Evolutionary conservation across 1,140 invertebrate species (phyloP), one percentile per base, ranked within the genome.

Genomic region (Trichoplusia ni): DNA sequence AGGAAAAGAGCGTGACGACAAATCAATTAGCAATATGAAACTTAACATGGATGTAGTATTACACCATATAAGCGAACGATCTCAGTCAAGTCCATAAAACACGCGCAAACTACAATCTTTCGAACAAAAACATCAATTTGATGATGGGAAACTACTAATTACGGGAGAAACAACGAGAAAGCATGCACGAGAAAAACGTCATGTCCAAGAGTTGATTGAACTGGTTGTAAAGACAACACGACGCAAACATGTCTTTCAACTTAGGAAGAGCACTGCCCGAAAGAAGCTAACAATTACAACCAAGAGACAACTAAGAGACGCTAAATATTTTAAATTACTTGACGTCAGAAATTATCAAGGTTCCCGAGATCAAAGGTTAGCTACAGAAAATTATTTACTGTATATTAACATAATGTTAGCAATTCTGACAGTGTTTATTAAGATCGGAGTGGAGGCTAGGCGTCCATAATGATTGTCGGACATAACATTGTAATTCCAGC

Each of bases 11-110:
- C 54, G 54, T 58, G 38, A 58, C 54, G 37, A 58, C 38, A 27
- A 58, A 58, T 58, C 54, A 58, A 58, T 58, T 58, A 58, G 25
- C 38, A 58, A 58, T 44, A 58, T 58, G 38, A 58, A 58, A 44
- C 54, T 29, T 18, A 11, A 58, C 33, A 11, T 13, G 33, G 13
- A 35, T 19, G 51, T 13, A 40, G 21, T 33, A 25, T 56, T 27
- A 38, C 11, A 21, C 33, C 51, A 56, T 56, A 40, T 18, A 56
- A 18, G 21, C 8, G 51, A 33, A 31, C 42, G 6, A 58, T 31
- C 14, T 31, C 6, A 29, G 37, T 5, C 7, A 14, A 29, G 13
- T 58, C 35, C 38, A 42, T 58, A 58, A 58, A 44, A 25, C 54
- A 58, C 38, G 38, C 18, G 25, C 38, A 19, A 42, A 44, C 13